These are phyloP conservation scores for Cyanoliseus patagonus DNA, from an alignment of 2,113 vertebrate genomes.

Conservation along the genomic window DNA sequence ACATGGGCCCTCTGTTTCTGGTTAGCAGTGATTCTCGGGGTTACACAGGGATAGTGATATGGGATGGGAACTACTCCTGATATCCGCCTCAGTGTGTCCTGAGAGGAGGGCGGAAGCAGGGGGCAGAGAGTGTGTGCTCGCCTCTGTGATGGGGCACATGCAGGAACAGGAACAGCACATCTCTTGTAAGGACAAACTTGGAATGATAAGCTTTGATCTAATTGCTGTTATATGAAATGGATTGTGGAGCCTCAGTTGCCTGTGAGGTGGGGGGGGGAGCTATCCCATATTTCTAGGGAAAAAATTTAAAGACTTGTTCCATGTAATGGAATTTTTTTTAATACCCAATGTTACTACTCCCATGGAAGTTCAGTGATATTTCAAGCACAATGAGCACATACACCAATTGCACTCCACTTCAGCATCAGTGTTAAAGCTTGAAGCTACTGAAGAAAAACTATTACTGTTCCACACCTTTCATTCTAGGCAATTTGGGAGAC, in stretches of 20 bases:
- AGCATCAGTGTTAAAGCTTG: not conserved
- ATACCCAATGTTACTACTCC: not conserved
- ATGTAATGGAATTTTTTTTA: not conserved
- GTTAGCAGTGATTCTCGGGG: not conserved
- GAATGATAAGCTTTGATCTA: not conserved
- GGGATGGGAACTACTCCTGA: not conserved
- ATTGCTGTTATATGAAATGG: not conserved
- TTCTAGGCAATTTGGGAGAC: not conserved
- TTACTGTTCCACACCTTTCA: not conserved
- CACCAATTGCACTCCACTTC: not conserved
- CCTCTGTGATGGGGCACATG: accelerated
- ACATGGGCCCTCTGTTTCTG: not conserved
- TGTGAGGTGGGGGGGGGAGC: not conserved
- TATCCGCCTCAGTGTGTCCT: not conserved
- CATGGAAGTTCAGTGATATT: not conserved
- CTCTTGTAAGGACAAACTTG: not conserved
- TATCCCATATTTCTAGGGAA: not conserved
- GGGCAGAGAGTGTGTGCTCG: not conserved
- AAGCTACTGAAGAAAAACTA: not conserved
- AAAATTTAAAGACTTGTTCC: not conserved
- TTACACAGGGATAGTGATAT: not conserved
- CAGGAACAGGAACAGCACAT: not conserved
- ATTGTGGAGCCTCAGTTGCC: not conserved
- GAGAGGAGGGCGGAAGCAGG: not conserved
- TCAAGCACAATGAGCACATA: not conserved